Base-by-base conservation (phyloP, 2,113 vertebrate species). In the Megaceryle torquata region DNA sequence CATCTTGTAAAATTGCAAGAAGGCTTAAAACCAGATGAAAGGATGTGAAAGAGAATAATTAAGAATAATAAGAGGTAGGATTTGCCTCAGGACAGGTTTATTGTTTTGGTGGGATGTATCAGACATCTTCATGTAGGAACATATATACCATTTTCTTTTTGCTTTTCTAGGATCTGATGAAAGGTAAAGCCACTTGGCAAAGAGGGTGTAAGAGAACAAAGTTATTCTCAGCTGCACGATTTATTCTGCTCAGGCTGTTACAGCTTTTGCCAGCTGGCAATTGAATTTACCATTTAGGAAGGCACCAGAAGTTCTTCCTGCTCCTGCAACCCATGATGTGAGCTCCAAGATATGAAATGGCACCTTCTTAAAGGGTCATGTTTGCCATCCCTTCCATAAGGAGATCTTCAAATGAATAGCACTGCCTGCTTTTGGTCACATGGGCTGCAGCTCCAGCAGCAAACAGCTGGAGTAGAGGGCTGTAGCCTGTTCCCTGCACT, bases 311-410 rank as follows among this genome's bases (percentile, higher is more conserved):
- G 33, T 61, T 69, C 44, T 44, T 37, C 5, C 21, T 76, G 61
- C 54, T 86, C 26, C 71, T 59, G 63, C 68, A 93, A 64, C 77
- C 51, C n/a, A 8, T 19, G 43, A 37, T 2, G 2, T 44, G 43
- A 86, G 44, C 51, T 13, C 57, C 18, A 25, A 39, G 65, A 56
- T 74, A 71, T 7, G 41, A 88, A 43, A 31, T 0, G 5, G 3
- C 8, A 13, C 31, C 53, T 41, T 48, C 70, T 53, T 41, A 22
- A 51, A 87, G 29, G 29, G 41, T 15, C 1, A 0, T 1, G 1
- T 28, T 46, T 1, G 4, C 22, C 24, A 20, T 57, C 35, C 26
- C 48, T 67, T 77, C 0, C 0, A 2, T 46, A 48, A 16, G 13
- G 24, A 14, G 19, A 11, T 72, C 33, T 61, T 54, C 44, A 26